These are phyloP conservation scores for Pelmatolapia mariae DNA, from an alignment of 2,113 vertebrate genomes.

Conservation along the genomic window DNA sequence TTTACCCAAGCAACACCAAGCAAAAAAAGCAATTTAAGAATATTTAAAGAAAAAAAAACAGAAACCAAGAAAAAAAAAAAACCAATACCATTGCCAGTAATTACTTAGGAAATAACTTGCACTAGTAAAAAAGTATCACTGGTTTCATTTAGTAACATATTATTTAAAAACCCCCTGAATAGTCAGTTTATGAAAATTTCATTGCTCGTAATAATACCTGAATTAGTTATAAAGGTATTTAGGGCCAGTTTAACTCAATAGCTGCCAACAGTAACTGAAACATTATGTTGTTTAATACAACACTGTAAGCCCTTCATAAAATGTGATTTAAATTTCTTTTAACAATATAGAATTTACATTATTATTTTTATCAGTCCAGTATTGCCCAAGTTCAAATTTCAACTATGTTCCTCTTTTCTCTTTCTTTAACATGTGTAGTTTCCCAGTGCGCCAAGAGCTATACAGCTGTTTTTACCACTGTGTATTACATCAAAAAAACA, in stretches of 20 bases:
- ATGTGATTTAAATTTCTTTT: not conserved
- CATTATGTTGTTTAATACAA: not conserved
- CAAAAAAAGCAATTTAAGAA: not conserved
- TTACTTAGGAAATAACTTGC: not conserved
- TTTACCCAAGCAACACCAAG: not conserved
- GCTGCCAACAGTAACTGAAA: not conserved
- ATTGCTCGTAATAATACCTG: not conserved
- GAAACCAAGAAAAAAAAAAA: not conserved
- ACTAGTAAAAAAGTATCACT: not conserved
- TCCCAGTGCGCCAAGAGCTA: not conserved
- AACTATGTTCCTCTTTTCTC: not conserved
- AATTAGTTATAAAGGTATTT: not conserved
- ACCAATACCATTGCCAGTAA: not conserved
- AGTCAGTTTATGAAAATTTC: not conserved
- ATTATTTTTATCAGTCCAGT: not conserved
- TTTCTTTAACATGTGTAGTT: not conserved
- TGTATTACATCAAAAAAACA: not conserved
- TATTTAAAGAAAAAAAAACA: fast-evolving
- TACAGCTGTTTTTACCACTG: not conserved
- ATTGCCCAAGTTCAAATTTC: not conserved
- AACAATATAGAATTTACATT: not conserved
- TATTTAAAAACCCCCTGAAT: fast-evolving
- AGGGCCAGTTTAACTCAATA: not conserved
- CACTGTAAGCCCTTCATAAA: not conserved
- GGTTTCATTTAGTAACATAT: not conserved